Base-by-base conservation (phyloP, 1,140 invertebrate species). In the Nephotettix cincticeps region DNA sequence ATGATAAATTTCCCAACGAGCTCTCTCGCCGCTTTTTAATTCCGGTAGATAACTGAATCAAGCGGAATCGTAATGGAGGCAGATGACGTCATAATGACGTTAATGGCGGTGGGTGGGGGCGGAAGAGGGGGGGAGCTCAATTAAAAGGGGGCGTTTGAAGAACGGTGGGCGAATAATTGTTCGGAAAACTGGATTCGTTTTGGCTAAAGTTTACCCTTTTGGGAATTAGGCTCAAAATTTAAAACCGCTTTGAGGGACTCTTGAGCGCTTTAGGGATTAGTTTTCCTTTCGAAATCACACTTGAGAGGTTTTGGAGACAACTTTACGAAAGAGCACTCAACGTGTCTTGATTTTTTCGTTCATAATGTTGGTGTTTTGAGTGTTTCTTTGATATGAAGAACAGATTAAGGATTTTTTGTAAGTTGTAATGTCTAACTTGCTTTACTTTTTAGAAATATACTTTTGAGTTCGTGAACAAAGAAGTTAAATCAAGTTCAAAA, bases 41-140 rank as follows among this genome's bases (percentile, higher is more conserved):
- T 21, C n/a, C 14, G 47, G 14, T 21, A 51, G 47, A 51, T 51
- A 51, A 51, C 47, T 51, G 47, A 51, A 51, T 51, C 47, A 19
- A 21, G 21, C 47, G 47, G 4, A 51, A 51, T 51, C 3, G 47
- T 51, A 51, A 51, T 21, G 47, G 6, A 51, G 47, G 47, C 47
- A 51, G 47, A 51, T 51, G 47, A 51, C 47, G 47, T 51, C 47
- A 51, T 51, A 21, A 51, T 51, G 47, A n/a, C 47, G 19, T 51
- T 51, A 51, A 51, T 51, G 47, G 47, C 6, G 47, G 47, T 6
- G 47, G 47, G 14, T 3, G 47, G 47, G 47, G 21, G 47, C 47
- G n/a, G 47, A 3, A 51, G 47, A n/a, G 47, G n/a, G 47, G 47
- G 47, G 47, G 21, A n/a, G n/a, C 47, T 2, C 47, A 51, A 51